Conservation (phyloP, 2,113 vertebrate genomes). For the Melanotaenia duboulayi region DNA sequence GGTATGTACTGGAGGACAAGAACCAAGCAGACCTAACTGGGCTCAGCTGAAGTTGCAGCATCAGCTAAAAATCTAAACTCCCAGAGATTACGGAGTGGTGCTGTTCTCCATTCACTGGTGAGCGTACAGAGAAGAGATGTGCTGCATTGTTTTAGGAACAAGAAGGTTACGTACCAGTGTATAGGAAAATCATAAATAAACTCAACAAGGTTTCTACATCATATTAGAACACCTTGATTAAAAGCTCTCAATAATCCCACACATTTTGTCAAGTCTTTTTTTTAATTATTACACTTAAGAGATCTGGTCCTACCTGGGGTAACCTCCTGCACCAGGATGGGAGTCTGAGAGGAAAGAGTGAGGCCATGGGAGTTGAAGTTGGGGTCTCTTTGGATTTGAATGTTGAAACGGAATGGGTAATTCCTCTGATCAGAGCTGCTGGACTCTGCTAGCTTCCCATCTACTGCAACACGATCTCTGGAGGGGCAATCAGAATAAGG, state of each 20-base stretch:
- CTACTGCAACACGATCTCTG: constrained; percentile 77
- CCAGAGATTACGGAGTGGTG: too few relatives aligned
- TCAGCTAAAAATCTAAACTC: constrained; percentile 41
- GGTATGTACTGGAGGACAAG: background rate
- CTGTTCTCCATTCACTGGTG: background rate
- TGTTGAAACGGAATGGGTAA: constrained; percentile 76
- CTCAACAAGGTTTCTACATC: too few relatives aligned
- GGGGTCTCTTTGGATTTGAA: constrained; percentile 76
- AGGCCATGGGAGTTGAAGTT: constrained; percentile 79
- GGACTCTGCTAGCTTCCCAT: constrained; percentile 69
- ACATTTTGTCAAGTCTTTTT: too few relatives aligned
- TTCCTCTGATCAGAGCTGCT: constrained; percentile 74
- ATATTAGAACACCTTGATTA: too few relatives aligned
- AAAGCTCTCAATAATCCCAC: too few relatives aligned
- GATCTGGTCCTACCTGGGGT: constrained; percentile 64
- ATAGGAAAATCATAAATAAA: background rate
- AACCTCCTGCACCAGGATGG: constrained; percentile 80
- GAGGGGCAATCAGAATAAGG: background rate
- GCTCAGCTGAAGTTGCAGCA: constrained; percentile 14
- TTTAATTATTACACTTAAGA: background rate
- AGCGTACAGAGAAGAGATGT: background rate
- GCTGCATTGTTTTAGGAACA: constrained; percentile 7
- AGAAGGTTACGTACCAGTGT: background rate
- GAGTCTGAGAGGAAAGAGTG: constrained; percentile 73
- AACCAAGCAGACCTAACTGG: background rate